Base-by-base conservation (phyloP, 1,140 invertebrate species). In the Microplitis demolitor region DNA sequence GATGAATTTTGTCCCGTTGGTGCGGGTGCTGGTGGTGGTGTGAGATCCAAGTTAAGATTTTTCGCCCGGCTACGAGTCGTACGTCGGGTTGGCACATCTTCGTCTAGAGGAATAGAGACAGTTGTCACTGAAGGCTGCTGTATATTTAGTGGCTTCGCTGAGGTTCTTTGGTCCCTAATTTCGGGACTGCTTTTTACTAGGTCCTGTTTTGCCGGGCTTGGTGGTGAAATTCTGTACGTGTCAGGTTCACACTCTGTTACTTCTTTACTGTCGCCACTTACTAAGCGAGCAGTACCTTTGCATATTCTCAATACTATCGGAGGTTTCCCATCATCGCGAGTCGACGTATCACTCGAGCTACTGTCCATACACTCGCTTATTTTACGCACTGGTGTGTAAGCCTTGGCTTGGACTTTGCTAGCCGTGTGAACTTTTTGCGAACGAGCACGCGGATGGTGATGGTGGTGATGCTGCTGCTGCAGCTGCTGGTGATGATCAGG, bases 221-320 rank as follows among this genome's bases (percentile, higher is more conserved):
- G 72, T 61, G 83, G 80, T n/a, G 84, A 82, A 70, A 87, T 84
- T 64, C 81, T 78, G 58, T 84, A 86, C 0, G 80, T 83, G 6
- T 82, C 82, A 3, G 74, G 61, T 39, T 82, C 82, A 4, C 78
- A 51, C 56, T 86, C 83, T 14, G 66, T 45, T 2, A 75, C 31
- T 0, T 85, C 82, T 33, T 79, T 78, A 13, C 64, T 62, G 63
- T 84, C 83, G 34, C 71, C 85, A 73, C 83, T 88, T 9, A 91
- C 82, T 33, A 91, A 74, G 69, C 89, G 87, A 13, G 90, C 89
- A 66, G 91, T 92, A 5, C 90, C 90, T 75, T 91, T 90, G 73
- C 90, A 91, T 86, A 92, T 92, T 82, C 91, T 83, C 72, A 92
- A 81, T 45, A 92, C 91, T 67, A 92, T 92, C 34, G 91, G 91